Percentiles rank a stretch among this genome's conserved stretches.
These are phyloP conservation scores for Sarcophaga subvicina DNA, from an alignment of 2,888 invertebrate genomes.

Conservation along the genomic window DNA sequence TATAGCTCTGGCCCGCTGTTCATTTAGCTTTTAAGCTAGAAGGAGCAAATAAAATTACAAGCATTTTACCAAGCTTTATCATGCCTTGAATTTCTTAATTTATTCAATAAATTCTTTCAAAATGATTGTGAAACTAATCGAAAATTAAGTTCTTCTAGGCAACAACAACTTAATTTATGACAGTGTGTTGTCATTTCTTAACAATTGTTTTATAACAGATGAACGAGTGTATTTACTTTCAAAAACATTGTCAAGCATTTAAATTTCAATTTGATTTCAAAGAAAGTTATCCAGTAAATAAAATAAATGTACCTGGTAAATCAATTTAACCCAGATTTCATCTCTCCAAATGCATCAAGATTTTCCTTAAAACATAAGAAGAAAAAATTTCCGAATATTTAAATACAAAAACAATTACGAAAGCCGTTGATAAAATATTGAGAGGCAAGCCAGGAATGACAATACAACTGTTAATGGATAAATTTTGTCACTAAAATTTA, in stretches of 20 bases:
- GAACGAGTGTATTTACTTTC: neutral
- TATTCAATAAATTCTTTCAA: neutral
- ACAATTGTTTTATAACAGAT: no score
- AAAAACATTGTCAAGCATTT: neutral
- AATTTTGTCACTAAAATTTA: constrained; percentile 59
- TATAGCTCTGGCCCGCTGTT: no score
- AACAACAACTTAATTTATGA: neutral
- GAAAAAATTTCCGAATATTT: neutral
- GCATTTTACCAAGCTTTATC: no score
- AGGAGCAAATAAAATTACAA: no score
- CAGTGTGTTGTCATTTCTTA: no score
- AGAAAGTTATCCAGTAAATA: neutral
- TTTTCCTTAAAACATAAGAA: neutral
- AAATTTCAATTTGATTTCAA: neutral
- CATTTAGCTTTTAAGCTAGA: no score
- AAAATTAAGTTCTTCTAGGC: neutral
- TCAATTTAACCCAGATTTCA: neutral
- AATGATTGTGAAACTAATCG: neutral
- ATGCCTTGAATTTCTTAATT: no score
- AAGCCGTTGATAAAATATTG: constrained; percentile 20
- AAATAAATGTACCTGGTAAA: neutral
- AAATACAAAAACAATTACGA: constrained; percentile 23
- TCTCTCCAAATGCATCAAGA: neutral
- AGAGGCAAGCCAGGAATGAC: neutral
- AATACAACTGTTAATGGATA: constrained; percentile 49